Percentiles rank a stretch among this genome's conserved stretches.
Evolutionary conservation across 2,113 vertebrate species (phyloP).

Genomic region (Gnathonemus echidnorhynchus): DNA sequence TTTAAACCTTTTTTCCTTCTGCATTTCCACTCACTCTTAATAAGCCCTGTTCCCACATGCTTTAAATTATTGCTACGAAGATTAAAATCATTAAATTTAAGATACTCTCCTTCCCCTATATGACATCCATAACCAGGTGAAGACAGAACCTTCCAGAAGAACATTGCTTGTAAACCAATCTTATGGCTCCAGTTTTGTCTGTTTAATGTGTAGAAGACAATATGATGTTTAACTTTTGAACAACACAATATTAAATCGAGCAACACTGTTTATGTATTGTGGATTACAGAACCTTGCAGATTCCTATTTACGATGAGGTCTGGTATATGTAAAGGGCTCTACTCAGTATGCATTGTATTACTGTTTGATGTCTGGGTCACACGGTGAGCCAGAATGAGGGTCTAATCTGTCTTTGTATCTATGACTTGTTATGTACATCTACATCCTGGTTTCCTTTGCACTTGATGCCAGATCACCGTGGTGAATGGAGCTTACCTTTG

Average conservation of each 20-base stretch:
- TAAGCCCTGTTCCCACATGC: background rate
- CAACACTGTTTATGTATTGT: background rate
- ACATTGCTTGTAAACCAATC: slow-evolving; percentile 31
- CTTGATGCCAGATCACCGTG: background rate
- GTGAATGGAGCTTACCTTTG: background rate
- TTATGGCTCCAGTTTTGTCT: slow-evolving; percentile 25
- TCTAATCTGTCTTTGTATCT: background rate
- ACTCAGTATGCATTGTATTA: background rate
- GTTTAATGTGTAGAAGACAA: slow-evolving; percentile 20
- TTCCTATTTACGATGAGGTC: background rate
- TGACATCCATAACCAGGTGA: background rate
- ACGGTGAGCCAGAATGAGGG: background rate
- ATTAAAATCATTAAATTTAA: slow-evolving; percentile 18
- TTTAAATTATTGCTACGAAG: background rate
- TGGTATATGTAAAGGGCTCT: background rate
- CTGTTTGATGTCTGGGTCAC: background rate
- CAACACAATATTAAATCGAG: background rate
- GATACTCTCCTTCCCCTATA: background rate
- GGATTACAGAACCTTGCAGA: background rate
- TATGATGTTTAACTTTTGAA: background rate
- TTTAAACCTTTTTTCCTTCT: background rate
- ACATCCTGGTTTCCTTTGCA: background rate
- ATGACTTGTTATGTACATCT: background rate
- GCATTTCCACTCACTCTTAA: background rate
- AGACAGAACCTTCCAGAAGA: background rate